A percentile compares a stretch with the other conserved stretches of the same genome.
These are phyloP conservation scores for Gasterosteus aculeatus DNA, from an alignment of 2,113 vertebrate species.

Conservation along the genomic window DNA sequence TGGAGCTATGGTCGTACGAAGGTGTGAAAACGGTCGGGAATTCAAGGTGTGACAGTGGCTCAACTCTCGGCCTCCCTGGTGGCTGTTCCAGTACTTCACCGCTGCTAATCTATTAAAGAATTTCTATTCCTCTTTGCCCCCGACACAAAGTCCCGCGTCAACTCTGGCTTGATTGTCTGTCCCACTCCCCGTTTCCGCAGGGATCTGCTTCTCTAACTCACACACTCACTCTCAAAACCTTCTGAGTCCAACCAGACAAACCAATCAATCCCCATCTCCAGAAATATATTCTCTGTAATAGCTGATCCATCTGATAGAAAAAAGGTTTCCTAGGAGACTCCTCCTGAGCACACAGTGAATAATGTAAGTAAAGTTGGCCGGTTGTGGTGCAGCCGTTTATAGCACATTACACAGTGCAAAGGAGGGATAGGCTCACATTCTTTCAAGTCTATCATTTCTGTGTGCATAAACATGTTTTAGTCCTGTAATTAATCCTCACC, in stretches of 20 bases:
- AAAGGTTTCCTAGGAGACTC: neutral
- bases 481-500: neutral
- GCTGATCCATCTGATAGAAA: constrained; percentile 16
- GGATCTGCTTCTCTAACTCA: constrained; percentile 39
- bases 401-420: neutral
- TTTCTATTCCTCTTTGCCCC: constrained; percentile 68
- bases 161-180: constrained; percentile 72
- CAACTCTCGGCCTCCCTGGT: constrained; percentile 50
- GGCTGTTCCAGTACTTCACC: constrained; percentile 59
- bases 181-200: constrained; percentile 44
- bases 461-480: neutral
- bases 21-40: constrained; percentile 37
- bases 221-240: constrained; percentile 23
- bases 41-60: constrained; percentile 57
- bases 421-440: neutral
- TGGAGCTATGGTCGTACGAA: no score
- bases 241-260: constrained; percentile 58
- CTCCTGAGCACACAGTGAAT: constrained; percentile 1
- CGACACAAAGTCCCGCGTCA: constrained; percentile 58
- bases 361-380: neutral
- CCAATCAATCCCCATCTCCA: constrained; percentile 58
- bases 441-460: neutral
- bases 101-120: constrained; percentile 75
- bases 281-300: constrained; percentile 29
- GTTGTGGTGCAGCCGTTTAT: neutral